A percentile compares a stretch with the other conserved stretches of the same genome.
Evolutionary conservation across 2,797 vertebrate genomes (phyloP).

Genomic region (Anisognathus igniventris): DNA sequence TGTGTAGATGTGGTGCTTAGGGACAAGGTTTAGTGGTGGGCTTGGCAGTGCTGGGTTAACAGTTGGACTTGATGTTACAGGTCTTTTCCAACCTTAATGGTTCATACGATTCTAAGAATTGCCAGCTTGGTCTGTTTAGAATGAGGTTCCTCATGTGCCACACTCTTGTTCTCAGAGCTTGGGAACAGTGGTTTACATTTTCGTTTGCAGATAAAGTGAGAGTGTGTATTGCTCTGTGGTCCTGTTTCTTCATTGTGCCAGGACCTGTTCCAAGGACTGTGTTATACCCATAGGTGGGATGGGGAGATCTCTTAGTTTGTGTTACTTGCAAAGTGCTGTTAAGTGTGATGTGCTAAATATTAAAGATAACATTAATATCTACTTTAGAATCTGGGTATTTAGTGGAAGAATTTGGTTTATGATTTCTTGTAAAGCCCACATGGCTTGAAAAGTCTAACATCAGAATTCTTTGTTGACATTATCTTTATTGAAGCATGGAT

Average conservation of each 20-base stretch:
- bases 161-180: neutral
- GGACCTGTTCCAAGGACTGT: fast-evolving
- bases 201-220: neutral
- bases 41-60: neutral
- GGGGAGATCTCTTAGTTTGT: neutral
- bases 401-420: neutral
- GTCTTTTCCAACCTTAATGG: neutral
- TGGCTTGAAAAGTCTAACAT: neutral
- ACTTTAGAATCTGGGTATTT: neutral
- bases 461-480: slow-evolving; percentile 58
- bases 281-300: neutral
- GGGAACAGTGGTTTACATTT: neutral
- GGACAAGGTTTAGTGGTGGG: neutral
- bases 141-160: neutral
- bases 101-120: neutral
- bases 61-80: neutral
- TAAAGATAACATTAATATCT: neutral
- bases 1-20: fast-evolving
- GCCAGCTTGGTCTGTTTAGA: neutral
- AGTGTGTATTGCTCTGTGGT: fast-evolving
- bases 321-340: neutral
- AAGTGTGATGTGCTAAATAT: neutral
- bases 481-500: slow-evolving; percentile 75
- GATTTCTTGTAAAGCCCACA: neutral
- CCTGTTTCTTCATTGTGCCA: neutral